Evolutionary conservation across 2,888 invertebrate genomes (phyloP), one percentile per base, ranked within the genome.

Genomic region (Melitaea athalia): DNA sequence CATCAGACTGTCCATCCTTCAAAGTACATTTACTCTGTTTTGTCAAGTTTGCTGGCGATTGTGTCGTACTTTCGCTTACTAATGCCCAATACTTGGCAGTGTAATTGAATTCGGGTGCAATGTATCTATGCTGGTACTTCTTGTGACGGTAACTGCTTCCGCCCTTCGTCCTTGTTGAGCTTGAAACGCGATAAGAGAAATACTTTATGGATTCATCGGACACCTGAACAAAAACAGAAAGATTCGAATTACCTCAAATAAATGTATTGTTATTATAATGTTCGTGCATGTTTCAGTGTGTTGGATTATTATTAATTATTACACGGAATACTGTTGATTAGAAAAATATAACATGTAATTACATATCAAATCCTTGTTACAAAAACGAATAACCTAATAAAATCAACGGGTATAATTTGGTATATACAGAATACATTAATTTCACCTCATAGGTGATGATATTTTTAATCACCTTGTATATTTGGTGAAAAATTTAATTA

Each of bases 31-130:
- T 92, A 70, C 85, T 85, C 68, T 90, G 88, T 71, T 89, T 91
- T 17, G 82, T 88, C 15, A 74, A 77, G 63, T 91, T 89, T 0
- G 78, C 70, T 2, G 84, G 77, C 0, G 88, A 84, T 0, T 74
- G 67, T 3, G 84, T 82, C 0, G 92, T 90, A 6, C 91, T 89
- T 78, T 92, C 92, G 69, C 91, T 91, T 69, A 91, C 89, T 17
- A 92, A 75, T 0, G 92, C 91, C 92, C 92, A 92, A 77, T 92
- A 92, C 64, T 89, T 89, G 5, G 89, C 91, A 0, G 92, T 92
- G 75, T 89, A 87, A 79, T 92, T 92, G 68, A 92, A 90, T 74
- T 92, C 92, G 0, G 92, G 92, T 0, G 92, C 92, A 65, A 93
- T 85, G 77, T 93, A 92, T 49, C 92, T 85, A 68, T 92, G 92